These are phyloP conservation scores for Tauraco erythrolophus DNA, from an alignment of 2,113 vertebrate species.

Conservation along the genomic window DNA sequence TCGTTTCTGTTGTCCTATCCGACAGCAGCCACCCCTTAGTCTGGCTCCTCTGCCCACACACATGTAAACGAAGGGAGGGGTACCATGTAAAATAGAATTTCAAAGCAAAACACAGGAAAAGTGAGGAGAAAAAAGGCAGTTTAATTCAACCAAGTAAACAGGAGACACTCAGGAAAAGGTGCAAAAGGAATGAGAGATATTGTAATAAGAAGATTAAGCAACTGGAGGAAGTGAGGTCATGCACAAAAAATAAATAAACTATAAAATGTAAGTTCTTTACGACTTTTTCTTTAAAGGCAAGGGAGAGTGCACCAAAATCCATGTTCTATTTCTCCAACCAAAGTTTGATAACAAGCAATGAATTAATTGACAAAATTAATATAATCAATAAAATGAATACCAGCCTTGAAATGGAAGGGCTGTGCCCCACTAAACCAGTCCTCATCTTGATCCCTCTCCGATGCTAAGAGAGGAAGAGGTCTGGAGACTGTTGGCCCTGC, in stretches of 20 bases:
- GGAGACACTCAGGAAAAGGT: neutral
- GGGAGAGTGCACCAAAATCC: neutral
- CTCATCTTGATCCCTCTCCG: neutral
- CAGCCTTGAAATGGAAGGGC: neutral
- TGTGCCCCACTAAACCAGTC: neutral
- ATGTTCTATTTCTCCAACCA: neutral
- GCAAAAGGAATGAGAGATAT: neutral
- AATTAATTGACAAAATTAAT: neutral
- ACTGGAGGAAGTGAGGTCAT: neutral
- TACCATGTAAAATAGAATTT: slow-evolving; percentile 45
- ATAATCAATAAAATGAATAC: neutral
- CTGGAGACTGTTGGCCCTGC: neutral
- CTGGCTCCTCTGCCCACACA: slow-evolving; percentile 59
- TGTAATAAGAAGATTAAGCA: neutral
- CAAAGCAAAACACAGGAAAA: slow-evolving; percentile 35
- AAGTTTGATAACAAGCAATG: neutral
- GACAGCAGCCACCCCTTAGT: slow-evolving; percentile 37
- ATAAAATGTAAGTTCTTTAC: neutral
- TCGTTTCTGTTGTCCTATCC: neutral
- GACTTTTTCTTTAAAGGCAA: neutral
- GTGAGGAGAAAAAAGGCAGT: neutral
- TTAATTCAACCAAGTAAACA: neutral
- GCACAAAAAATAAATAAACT: neutral
- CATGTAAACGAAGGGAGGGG: slow-evolving; percentile 60
- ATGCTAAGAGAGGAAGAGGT: neutral